Conservation (phyloP, 2,113 vertebrate genomes). For the Corydoras sp. region DNA sequence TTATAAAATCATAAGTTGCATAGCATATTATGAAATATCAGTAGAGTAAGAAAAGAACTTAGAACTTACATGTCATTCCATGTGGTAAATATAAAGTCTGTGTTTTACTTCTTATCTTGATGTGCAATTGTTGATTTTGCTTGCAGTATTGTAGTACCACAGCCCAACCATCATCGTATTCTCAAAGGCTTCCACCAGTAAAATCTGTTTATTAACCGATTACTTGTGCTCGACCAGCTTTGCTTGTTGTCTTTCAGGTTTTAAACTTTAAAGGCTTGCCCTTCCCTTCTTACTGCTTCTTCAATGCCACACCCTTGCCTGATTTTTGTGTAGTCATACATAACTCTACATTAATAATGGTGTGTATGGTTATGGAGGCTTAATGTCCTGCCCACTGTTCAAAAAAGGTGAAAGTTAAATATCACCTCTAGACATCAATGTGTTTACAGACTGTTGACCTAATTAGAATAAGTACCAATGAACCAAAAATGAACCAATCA, state of each 20-base stretch:
- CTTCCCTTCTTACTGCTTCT: conserved; percentile 23
- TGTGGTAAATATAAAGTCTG: background rate
- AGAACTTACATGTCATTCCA: conserved; percentile 25
- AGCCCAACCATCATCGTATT: background rate
- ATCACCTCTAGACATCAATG: no score
- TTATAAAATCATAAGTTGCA: no score
- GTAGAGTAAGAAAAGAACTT: conserved; percentile 11
- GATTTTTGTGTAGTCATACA: no score
- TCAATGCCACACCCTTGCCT: background rate
- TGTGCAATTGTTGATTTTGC: background rate
- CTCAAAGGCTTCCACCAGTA: background rate
- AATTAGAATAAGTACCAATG: no score
- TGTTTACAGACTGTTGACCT: no score
- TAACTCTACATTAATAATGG: background rate
- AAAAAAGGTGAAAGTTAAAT: no score
- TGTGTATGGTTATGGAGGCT: background rate
- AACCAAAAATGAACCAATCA: no score
- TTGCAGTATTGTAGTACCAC: background rate
- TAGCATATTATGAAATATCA: background rate
- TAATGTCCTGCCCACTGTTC: background rate
- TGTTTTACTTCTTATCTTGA: conserved; percentile 3
- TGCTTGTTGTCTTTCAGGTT: background rate
- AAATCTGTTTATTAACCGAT: background rate
- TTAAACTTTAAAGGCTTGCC: background rate
- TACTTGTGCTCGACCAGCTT: background rate